A percentile compares a stretch with the other conserved stretches of the same genome.
These are phyloP conservation scores for Aplochiton taeniatus DNA, from an alignment of 2,797 vertebrate species.

Conservation along the genomic window DNA sequence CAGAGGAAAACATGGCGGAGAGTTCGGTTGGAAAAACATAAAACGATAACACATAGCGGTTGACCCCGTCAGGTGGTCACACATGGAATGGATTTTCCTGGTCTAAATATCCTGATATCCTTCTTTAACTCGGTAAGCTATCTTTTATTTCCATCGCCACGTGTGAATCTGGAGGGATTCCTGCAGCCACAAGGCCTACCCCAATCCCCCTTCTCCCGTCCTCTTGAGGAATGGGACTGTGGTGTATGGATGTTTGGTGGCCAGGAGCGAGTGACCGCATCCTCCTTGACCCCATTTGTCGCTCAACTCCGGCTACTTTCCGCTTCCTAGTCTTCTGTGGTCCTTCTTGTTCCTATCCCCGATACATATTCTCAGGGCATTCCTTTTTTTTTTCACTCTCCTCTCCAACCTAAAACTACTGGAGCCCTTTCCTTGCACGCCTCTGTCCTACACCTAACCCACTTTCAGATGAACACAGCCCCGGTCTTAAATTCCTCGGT, in stretches of 20 bases:
- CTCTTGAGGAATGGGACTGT: neutral
- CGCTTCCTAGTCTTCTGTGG: neutral
- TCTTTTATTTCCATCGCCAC: neutral
- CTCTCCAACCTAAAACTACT: neutral
- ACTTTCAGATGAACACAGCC: constrained; percentile 3
- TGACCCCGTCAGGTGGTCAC: too few species aligned
- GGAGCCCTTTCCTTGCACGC: neutral
- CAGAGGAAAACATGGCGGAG: too few species aligned
- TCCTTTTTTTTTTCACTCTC: neutral
- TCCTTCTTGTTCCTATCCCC: neutral
- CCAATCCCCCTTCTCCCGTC: neutral
- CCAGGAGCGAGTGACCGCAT: neutral
- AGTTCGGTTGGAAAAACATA: too few species aligned
- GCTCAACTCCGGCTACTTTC: neutral
- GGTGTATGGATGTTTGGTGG: neutral
- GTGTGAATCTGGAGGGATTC: neutral
- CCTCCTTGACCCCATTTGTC: neutral
- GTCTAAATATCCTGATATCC: neutral
- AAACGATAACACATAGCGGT: too few species aligned
- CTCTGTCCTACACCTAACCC: neutral
- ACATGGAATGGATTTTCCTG: too few species aligned
- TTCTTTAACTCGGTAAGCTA: neutral
- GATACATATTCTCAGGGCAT: neutral
- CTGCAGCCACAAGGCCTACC: neutral
- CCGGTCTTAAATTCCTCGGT: constrained; percentile 24